Percentiles rank a stretch among this genome's conserved stretches.
phyloP scores from a whole-genome alignment of 2,888 invertebrate genomes.

The Syrphus vitripennis region DNA sequence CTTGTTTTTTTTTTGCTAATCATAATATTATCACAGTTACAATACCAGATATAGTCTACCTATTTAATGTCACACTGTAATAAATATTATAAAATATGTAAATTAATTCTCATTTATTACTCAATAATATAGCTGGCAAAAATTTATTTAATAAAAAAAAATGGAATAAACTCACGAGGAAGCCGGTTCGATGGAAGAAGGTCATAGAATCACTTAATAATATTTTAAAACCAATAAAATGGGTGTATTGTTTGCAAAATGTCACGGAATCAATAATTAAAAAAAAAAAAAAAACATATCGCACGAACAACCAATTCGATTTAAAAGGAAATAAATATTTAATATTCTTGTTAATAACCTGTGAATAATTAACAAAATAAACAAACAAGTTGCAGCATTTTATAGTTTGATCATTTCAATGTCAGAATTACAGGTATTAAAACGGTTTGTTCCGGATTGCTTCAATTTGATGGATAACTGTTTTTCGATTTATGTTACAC shows the following conservation, averaged over 20 bases:
- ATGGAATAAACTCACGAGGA: background rate
- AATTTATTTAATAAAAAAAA: background rate
- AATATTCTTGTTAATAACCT: background rate
- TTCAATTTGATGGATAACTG: no score
- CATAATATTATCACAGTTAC: conserved; percentile 22
- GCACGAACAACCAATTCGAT: background rate
- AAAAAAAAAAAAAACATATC: background rate
- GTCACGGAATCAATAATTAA: background rate
- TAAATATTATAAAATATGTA: background rate
- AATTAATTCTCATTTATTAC: background rate
- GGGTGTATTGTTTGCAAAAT: background rate
- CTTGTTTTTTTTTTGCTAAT: no score
- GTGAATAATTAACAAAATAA: no score
- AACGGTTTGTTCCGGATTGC: no score
- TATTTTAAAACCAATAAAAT: background rate
- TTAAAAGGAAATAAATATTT: background rate
- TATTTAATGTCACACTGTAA: background rate
- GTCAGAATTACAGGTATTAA: background rate
- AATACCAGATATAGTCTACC: no score
- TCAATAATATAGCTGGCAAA: background rate
- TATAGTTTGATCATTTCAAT: background rate
- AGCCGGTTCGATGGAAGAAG: conserved; percentile 10
- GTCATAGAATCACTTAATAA: background rate
- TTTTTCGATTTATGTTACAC: no score
- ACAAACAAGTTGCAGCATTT: background rate